Evolutionary conservation across 2,113 vertebrate genomes (phyloP), one percentile per base, ranked within the genome.

Genomic region (Rhineura floridana): DNA sequence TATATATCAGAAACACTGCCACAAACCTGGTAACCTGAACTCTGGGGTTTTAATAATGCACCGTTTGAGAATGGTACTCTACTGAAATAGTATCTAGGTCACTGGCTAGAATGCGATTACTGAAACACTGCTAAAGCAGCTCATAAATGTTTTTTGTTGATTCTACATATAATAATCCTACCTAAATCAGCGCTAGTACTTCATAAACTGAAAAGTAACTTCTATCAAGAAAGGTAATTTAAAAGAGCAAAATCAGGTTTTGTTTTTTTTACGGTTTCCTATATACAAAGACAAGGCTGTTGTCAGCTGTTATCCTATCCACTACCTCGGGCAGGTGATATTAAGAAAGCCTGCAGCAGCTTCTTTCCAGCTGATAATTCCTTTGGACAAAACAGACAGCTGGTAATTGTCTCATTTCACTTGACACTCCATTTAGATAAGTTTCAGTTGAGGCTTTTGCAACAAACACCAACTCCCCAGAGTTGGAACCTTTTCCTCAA

Each of bases 321-420:
- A 46, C 76, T 46, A 75, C n/a, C 6, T 65, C 30, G 33, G 0
- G 81, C 9, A 91, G 65, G 88, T 92, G 70, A 87, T 73, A 87
- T 46, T 39, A 2, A 72, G 73, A 81, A 13, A 55, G 36, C 1
- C 63, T 1, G 3, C 86, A 82, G 84, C 87, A 83, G 42, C 55
- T 11, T 1, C 9, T 6, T 4, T 77, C n/a, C 23, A 0, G 0
- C 42, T 21, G 63, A 89, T 90, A 77, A 88, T 0, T 62, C 55
- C 89, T 65, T 88, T 30, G 62, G 46, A 87, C 73, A 86, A 0
- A 0, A 2, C n/a, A 87, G 83, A 90, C 62, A 77, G 30, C n/a
- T 59, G 6, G 83, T 77, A 73, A 67, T 75, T 94, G 88, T 42
- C 77, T 92, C 77, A 72, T 33, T 94, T 94, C 91, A 96, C 86